Evolutionary conservation across 2,113 vertebrate genomes (phyloP), one percentile per base, ranked within the genome.

Genomic region (Erinaceus europaeus): DNA sequence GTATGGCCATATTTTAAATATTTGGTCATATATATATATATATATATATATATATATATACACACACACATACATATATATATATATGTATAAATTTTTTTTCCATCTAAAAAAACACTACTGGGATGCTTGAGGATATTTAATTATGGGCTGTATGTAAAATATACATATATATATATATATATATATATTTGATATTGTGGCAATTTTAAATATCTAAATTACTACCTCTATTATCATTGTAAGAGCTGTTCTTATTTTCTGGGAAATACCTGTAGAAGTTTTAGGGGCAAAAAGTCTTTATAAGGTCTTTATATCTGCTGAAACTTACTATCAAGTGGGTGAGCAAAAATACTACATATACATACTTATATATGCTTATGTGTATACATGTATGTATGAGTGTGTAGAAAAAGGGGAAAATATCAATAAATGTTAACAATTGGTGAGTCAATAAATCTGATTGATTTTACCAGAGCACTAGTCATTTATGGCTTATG

Each of bases 101-200:
- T n/a, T n/a, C n/a, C n/a, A n/a, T n/a, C n/a, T n/a, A n/a, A n/a
- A n/a, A 29, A 57, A 57, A 27, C 32, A 72, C 77, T 83, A 76
- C 80, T 57, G 34, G 17, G 20, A 52, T 38, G 78, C 27, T 86
- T 85, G 44, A 36, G 77, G 11, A 65, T 71, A 25, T 76, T 67
- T 82, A 71, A 82, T 61, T 81, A 65, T 72, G 21, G 42, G 15
- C 71, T 88, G 0, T 64, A 75, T 84, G n/a, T n/a, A n/a, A n/a
- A n/a, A n/a, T n/a, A n/a, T n/a, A n/a, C n/a, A n/a, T n/a, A n/a
- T n/a, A n/a, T n/a, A n/a, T n/a, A n/a, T n/a, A n/a, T n/a, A n/a
- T n/a, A n/a, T n/a, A n/a, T 87, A 64, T 78, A 59, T 90, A 67
- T 38, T 90, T 65, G 59, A 20, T 79, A 57, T 88, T 87, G 8